Conservation (phyloP, 30 jellyfish, hydroid and myxozoan species). For the Rhopilema esculentum region DNA sequence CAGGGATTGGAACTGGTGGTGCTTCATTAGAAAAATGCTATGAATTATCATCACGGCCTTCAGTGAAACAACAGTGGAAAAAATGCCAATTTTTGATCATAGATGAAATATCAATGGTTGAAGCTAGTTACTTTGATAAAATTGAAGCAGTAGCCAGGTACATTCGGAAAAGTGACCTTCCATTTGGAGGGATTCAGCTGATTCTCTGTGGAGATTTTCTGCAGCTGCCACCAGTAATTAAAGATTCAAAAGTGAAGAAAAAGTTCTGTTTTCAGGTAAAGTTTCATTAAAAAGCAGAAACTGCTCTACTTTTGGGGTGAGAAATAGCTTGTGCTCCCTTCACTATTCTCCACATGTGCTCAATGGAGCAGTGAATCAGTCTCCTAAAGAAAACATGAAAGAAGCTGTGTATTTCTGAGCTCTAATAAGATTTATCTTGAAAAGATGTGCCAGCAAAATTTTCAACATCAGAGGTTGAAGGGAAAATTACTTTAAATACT, state of each 20-base stretch:
- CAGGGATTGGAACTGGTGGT: conserved; percentile 95
- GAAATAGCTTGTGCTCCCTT: too few relatives aligned
- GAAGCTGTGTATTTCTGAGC: background rate
- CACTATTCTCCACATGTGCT: too few relatives aligned
- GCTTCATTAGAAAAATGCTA: conserved; percentile 73
- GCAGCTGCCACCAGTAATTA: conserved; percentile 94
- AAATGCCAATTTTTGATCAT: conserved; percentile 78
- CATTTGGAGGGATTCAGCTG: conserved; percentile 99
- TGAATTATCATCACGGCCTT: conserved; percentile 86
- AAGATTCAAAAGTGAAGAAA: conserved; percentile 27
- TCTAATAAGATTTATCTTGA: background rate
- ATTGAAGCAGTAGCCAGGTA: conserved; percentile 86
- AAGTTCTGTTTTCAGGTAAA: conserved; percentile 89
- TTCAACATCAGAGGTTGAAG: too few relatives aligned
- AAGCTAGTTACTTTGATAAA: conserved; percentile 82
- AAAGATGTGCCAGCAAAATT: too few relatives aligned
- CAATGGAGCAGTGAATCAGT: too few relatives aligned
- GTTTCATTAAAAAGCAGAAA: too few relatives aligned
- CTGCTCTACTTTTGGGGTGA: too few relatives aligned
- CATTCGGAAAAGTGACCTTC: conserved; percentile 57
- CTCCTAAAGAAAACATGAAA: conserved; percentile 1
- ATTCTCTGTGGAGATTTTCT: conserved; percentile 91
- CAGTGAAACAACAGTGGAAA: conserved; percentile 82
- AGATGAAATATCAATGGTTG: conserved; percentile 96
- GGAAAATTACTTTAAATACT: too few relatives aligned